Evolutionary conservation across 2,888 invertebrate species (phyloP), one percentile per base, ranked within the genome.

Genomic region (Anaspis maculata): DNA sequence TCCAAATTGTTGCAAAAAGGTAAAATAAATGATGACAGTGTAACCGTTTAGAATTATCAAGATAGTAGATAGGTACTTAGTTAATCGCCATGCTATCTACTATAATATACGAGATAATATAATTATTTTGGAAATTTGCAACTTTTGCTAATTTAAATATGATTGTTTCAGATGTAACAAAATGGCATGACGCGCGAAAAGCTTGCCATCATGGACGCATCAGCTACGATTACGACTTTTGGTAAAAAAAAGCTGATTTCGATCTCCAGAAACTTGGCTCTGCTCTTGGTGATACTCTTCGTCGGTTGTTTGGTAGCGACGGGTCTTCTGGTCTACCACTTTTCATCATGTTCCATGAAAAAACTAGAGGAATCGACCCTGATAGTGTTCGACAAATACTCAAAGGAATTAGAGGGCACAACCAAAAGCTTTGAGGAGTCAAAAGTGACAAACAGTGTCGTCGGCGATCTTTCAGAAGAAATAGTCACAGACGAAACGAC

Each of bases 321-420:
- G 2, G 82, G 83, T 4, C 72, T 87, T 16, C 64, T 86, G 44
- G 83, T 85, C 13, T 84, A 85, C 60, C 82, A 83, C 61, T 78
- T 84, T 49, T 77, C 81, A 10, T 75, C 80, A 0, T 82, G 82
- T 46, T 66, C 70, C 32, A 64, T 70, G 25, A 70, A 44, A 59
- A 67, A 38, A 51, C 68, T 46, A 2, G 68, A 69, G n/a, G 68
- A 69, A 56, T 66, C 66, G 16, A 67, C 67, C 54, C 58, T 68
- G 1, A 26, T 38, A 13, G 30, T 35, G 7, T 27, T 29, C 6
- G 31, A 41, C 16, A 32, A 38, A 13, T 64, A 59, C 13, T 66
- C 66, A 28, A 32, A 30, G 7, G 67, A 69, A 39, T 32, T 31
- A 9, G 67, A 69, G 39, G 65, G 65, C 54, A 56, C 64, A 3